These are phyloP conservation scores for Drosophila macrospina DNA, from an alignment of 2,888 invertebrate genomes.

Conservation along the genomic window DNA sequence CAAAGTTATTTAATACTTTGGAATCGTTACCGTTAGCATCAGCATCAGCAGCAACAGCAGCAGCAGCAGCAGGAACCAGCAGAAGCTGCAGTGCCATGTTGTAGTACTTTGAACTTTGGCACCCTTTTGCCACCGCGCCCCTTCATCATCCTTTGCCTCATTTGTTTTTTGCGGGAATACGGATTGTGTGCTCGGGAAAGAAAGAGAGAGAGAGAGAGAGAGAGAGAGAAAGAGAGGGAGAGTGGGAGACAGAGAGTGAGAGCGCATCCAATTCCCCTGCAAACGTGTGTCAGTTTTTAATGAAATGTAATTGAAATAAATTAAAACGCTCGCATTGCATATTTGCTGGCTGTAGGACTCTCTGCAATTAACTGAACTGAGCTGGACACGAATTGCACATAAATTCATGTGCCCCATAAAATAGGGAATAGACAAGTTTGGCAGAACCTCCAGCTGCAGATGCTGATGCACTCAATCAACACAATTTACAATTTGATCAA, in stretches of 20 bases:
- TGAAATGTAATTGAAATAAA: slow-evolving; percentile 74
- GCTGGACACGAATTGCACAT: slow-evolving; percentile 23
- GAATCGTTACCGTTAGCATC: slow-evolving; percentile 64
- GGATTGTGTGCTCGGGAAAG: neutral
- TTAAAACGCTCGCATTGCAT: slow-evolving; percentile 54
- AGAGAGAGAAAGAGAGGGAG: neutral
- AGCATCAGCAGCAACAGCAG: slow-evolving; percentile 12
- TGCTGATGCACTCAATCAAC: neutral
- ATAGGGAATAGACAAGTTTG: neutral
- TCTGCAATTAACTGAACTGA: slow-evolving; percentile 24
- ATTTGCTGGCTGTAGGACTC: slow-evolving; percentile 19
- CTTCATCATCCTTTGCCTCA: slow-evolving; percentile 30
- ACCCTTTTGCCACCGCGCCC: slow-evolving; percentile 11
- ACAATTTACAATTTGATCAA: too few relatives aligned
- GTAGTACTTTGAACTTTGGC: slow-evolving; percentile 61
- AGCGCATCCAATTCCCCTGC: slow-evolving; percentile 8
- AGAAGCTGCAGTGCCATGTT: slow-evolving; percentile 33
- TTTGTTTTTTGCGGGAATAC: slow-evolving; percentile 8
- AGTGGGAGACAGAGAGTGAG: neutral
- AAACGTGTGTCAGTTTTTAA: slow-evolving; percentile 70
- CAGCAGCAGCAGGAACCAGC: slow-evolving; percentile 22
- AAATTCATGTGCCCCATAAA: neutral
- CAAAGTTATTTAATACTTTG: slow-evolving; percentile 80
- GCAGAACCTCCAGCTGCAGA: neutral
- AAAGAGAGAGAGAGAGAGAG: neutral